Base-by-base conservation (phyloP, 2,797 vertebrate genomes). In the Eulemur coronatus region DNA sequence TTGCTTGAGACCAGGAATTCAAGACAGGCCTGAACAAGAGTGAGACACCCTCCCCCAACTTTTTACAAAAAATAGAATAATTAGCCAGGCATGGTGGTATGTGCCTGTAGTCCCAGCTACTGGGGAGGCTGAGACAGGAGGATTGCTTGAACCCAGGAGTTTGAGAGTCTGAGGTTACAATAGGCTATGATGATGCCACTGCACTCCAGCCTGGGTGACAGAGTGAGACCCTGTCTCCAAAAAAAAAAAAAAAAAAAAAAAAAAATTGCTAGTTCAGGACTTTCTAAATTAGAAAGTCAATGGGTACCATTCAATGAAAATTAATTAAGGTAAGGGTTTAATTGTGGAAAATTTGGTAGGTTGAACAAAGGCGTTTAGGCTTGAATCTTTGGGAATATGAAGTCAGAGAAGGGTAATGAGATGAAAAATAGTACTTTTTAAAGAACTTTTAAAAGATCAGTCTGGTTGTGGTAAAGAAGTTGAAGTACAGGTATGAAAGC, bases 271-370 rank as follows among this genome's bases (percentile, higher is more conserved):
- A 90, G 52, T 52, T 89, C 52, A 89, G 50, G 59, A 48, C 65
- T 94, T 85, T 90, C 35, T 94, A 92, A 92, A 92, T 96, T 50
- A 92, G 38, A 93, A 72, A 78, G 35, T 87, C 81, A 95, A 75
- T 73, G 33, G 78, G 26, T 46, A 70, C 35, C 57, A 93, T 18
- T n/a, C 57, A 94, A 33, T 50, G 43, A 65, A 89, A 95, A 90
- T 80, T 73, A 97, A 96, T 57, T 93, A 92, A 76, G 46, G 43
- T 67, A 72, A 94, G 5, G 7, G 7, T 89, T 63, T 59, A 4
- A 72, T 5, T 91, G 26, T 65, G 22, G 61, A 96, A 50, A 90
- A 70, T 46, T 84, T 30, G 73, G 7, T 96, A 89, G 70, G 55
- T 22, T 76, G 59, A 41, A 91, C 63, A 94, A 88, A 33, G 52